Base-by-base conservation (phyloP, 2,888 invertebrate genomes). In the Phlogophora meticulosa region DNA sequence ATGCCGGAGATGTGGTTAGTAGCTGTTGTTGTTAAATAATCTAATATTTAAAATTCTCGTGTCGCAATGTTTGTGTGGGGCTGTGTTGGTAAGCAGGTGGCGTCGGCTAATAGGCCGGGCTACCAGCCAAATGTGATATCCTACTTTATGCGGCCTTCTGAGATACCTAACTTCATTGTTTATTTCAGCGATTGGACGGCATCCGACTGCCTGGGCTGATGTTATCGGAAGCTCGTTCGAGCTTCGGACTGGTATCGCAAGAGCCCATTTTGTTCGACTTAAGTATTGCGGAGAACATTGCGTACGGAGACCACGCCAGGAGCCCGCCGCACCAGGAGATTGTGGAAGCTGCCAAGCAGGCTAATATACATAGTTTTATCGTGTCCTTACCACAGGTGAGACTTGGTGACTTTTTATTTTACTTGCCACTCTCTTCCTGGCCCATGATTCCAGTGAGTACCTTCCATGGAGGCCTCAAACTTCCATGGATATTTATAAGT, bases 221-320 rank as follows among this genome's bases (percentile, higher is more conserved):
- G 15, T 13, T 73, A 48, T 56, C 72, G 13, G 81, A 81, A 97
- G 42, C 97, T 97, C 71, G 97, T 98, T 13, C 97, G 97, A 1
- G 71, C 20, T 78, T 81, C 42, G 86, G 85, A 0, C 61, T 88
- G 53, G 88, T 88, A 7, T 80, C 84, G 0, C 98, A 99, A 93
- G 98, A 98, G 87, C 98, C 98, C 0, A 97, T 97, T 9, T 94
- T 98, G 0, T 98, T 99, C 91, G 97, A 98, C 89, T 96, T 97
- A 73, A 97, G 97, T 15, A 98, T 99, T 60, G 96, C 95, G 0
- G 98, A 98, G 73, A 99, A 99, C 90, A 98, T 99, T 76, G 97
- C 97, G 0, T 98, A 98, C 87, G 98, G 98, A 3, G 98, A 98
- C 86, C 97, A 97, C 86, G 89, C 92, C 1, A 92, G 97, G 36